phyloP scores from a whole-genome alignment of 2,113 vertebrate species.

The Dipodomys ordii region DNA sequence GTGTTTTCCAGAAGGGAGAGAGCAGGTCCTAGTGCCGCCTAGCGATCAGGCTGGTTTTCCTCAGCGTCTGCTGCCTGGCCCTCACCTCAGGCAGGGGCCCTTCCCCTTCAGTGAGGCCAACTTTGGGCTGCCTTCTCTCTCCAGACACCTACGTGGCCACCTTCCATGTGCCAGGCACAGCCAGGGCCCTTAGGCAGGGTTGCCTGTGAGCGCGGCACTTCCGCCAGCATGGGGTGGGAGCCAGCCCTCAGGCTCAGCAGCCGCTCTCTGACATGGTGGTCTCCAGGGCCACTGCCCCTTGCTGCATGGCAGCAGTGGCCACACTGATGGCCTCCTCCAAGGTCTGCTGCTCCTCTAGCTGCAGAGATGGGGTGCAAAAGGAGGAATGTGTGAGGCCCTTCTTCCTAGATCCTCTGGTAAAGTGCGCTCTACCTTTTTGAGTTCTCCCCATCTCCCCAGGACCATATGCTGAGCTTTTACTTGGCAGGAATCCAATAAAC shows the following conservation, averaged over 20 bases:
- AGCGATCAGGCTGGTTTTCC: not conserved
- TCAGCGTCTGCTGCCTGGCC: not conserved
- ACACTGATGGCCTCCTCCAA: conserved; percentile 88
- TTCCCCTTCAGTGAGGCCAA: not conserved
- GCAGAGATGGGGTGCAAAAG: not conserved
- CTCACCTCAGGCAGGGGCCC: not conserved
- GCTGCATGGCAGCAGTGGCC: conserved; percentile 87
- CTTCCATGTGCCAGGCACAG: conserved; percentile 20
- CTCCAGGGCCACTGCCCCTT: conserved; percentile 71
- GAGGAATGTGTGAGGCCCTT: not conserved
- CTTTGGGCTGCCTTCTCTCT: conserved; percentile 39
- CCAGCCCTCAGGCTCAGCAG: conserved; percentile 79
- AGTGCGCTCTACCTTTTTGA: not conserved
- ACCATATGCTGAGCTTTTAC: not conserved
- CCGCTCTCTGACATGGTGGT: conserved; percentile 66
- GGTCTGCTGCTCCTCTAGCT: conserved; percentile 90
- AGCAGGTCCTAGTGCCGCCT: not conserved
- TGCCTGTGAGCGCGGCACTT: not conserved
- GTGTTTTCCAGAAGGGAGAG: conserved; percentile 10
- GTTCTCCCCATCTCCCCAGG: not conserved
- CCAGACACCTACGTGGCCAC: conserved; percentile 33
- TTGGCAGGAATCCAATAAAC: not conserved
- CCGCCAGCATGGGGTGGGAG: not conserved
- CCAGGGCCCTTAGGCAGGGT: conserved; percentile 20
- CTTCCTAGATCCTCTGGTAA: not conserved